Conservation (phyloP, 1,140 invertebrate species). For the Apis cerana region DNA sequence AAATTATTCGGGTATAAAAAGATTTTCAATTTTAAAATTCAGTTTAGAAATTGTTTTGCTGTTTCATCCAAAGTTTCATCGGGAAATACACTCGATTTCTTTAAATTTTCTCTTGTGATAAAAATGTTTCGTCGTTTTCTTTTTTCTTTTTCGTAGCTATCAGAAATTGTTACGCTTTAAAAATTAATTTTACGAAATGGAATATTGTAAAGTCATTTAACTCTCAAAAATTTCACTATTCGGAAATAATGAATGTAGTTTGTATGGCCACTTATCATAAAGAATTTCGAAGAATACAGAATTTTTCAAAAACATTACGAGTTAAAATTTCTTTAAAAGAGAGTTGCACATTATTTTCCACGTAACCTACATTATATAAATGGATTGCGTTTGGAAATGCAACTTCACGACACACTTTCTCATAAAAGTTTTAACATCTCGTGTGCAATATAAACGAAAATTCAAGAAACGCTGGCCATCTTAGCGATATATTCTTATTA, state of each 20-base stretch:
- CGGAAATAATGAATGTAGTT: background rate
- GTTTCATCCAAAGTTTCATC: too few relatives aligned
- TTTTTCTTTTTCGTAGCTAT: too few relatives aligned
- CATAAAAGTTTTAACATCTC: background rate
- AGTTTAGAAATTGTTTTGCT: too few relatives aligned
- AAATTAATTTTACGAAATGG: background rate
- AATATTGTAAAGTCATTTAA: background rate
- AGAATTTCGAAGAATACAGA: background rate
- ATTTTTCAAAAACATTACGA: background rate
- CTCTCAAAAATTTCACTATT: background rate
- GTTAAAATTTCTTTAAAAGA: background rate
- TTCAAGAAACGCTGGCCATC: background rate
- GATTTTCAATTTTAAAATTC: too few relatives aligned
- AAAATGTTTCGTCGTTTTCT: too few relatives aligned
- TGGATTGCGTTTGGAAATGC: background rate
- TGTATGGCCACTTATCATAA: background rate
- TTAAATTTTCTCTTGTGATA: too few relatives aligned
- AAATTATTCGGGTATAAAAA: too few relatives aligned
- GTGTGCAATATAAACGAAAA: background rate
- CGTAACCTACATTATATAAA: conserved; percentile 9
- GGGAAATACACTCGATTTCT: too few relatives aligned
- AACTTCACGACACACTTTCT: background rate
- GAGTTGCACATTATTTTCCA: background rate
- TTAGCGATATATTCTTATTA: background rate
- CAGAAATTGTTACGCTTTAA: too few relatives aligned